phyloP scores from a whole-genome alignment of 2,113 vertebrate species.

The Pelecanoides urinatrix region DNA sequence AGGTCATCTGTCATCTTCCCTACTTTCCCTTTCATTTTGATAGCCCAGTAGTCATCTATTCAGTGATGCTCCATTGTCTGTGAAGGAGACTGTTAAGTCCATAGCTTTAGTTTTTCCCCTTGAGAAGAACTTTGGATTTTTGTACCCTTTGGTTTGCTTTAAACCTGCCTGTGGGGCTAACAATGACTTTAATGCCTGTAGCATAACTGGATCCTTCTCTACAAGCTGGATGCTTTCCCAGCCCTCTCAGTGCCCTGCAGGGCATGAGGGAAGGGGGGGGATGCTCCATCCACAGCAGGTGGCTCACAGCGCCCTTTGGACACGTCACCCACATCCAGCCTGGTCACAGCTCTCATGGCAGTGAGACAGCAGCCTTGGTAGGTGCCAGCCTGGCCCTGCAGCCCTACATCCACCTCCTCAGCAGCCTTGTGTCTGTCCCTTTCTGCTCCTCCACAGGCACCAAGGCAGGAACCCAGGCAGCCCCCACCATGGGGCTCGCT shows the following conservation, averaged over 20 bases:
- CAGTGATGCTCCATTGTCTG: neutral
- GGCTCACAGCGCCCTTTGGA: neutral
- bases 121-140: neutral
- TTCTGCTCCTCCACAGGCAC: neutral
- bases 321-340: neutral
- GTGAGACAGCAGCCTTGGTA: neutral
- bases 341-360: neutral
- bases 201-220: neutral
- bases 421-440: accelerated
- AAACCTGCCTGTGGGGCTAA: neutral
- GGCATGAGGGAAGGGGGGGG: neutral
- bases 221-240: neutral
- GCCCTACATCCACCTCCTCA: neutral
- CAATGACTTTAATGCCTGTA: neutral
- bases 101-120: neutral
- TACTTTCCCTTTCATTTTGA: neutral
- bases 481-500: accelerated
- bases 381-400: neutral
- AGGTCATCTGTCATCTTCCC: neutral
- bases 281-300: neutral
- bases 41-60: neutral
- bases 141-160: neutral
- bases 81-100: neutral
- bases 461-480: neutral
- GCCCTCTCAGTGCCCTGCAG: neutral